A percentile compares a stretch with the other conserved stretches of the same genome.
phyloP scores from a whole-genome alignment of 2,113 vertebrate species.

The Pomatorhinus ruficollis region DNA sequence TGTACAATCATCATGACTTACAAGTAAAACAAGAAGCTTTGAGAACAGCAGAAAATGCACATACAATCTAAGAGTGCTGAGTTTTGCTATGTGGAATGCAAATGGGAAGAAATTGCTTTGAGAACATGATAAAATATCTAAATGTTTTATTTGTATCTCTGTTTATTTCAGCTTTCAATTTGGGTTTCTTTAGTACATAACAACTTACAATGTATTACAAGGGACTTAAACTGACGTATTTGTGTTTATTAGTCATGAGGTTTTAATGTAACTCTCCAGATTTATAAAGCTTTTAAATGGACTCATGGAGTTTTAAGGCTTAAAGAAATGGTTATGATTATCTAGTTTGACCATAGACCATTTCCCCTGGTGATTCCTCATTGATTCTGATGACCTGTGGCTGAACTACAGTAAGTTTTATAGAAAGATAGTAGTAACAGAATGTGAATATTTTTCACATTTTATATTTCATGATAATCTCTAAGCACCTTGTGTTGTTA shows the following conservation, averaged over 20 bases:
- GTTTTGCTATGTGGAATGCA: conserved; percentile 6
- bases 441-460: neutral
- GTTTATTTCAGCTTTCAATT: conserved; percentile 60
- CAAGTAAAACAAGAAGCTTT: neutral
- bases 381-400: conserved; percentile 27
- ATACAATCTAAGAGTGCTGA: conserved; percentile 13
- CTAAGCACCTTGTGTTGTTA: neutral
- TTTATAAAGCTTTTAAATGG: conserved; percentile 38
- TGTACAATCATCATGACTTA: neutral
- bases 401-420: conserved; percentile 27
- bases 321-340: conserved; percentile 40
- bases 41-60: conserved; percentile 8
- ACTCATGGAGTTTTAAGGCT: conserved; percentile 40
- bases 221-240: conserved; percentile 41
- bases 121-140: conserved; percentile 44
- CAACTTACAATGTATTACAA: conserved; percentile 46
- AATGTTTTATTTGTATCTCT: conserved; percentile 37
- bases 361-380: conserved; percentile 26
- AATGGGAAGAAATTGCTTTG: conserved; percentile 6
- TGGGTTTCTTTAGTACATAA: conserved; percentile 42
- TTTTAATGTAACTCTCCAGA: conserved; percentile 11
- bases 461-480: conserved; percentile 2
- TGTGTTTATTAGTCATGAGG: conserved; percentile 31
- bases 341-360: conserved; percentile 13
- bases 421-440: neutral